A percentile compares a stretch with the other conserved stretches of the same genome.
phyloP scores from a whole-genome alignment of 2,113 vertebrate genomes.

The Channa argus region DNA sequence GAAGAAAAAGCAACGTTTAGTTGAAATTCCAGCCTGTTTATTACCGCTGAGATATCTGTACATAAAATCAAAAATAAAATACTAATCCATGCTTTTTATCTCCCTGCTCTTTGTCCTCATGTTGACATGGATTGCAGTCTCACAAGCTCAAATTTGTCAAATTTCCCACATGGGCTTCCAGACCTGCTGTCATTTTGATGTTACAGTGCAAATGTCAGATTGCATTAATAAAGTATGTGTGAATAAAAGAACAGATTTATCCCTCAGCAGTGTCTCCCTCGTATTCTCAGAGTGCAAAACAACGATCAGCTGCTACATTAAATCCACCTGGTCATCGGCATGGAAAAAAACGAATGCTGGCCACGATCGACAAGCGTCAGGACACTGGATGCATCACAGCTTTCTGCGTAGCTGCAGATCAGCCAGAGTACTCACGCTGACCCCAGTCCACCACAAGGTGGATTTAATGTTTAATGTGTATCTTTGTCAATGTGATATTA shows the following conservation, averaged over 20 bases:
- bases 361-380: no score
- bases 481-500: conserved; percentile 20
- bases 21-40: conserved; percentile 13
- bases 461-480: no score
- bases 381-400: no score
- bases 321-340: no score
- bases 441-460: no score
- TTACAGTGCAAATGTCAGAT: conserved; percentile 40
- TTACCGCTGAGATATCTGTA: conserved; percentile 14
- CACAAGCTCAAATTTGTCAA: conserved; percentile 38
- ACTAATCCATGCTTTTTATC: neutral
- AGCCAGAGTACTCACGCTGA: no score
- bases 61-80: conserved; percentile 3
- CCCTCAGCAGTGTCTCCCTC: neutral
- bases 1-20: conserved; percentile 28
- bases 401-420: no score
- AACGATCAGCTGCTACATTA: no score
- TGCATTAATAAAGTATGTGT: conserved; percentile 4
- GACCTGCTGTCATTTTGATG: conserved; percentile 47
- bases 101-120: conserved; percentile 36
- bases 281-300: neutral
- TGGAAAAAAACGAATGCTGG: no score
- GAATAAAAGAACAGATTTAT: conserved; percentile 30
- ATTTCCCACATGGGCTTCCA: conserved; percentile 50
- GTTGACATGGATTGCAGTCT: conserved; percentile 17